Percentiles rank a stretch among this genome's conserved stretches.
phyloP scores from a whole-genome alignment of 1,140 invertebrate species.

The Zaprionus capensis region DNA sequence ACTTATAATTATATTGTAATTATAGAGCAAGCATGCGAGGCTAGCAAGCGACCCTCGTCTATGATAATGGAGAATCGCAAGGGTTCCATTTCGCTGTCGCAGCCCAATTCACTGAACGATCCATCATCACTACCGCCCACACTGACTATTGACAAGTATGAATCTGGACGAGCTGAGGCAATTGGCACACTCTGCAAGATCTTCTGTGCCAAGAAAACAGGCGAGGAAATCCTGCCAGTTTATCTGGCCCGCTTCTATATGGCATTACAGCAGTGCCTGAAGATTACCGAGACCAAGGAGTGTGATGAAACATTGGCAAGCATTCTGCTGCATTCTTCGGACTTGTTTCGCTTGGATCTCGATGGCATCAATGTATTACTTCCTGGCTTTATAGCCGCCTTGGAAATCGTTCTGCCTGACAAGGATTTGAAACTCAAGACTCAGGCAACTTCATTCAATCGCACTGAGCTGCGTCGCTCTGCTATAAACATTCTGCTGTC shows the following conservation, averaged over 20 bases:
- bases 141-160: conserved; percentile 88
- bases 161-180: conserved; percentile 96
- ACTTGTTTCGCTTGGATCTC: conserved; percentile 94
- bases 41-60: conserved; percentile 82
- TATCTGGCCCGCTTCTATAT: conserved; percentile 98
- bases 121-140: conserved; percentile 72
- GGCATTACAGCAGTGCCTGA: conserved; percentile 94
- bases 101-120: conserved; percentile 82
- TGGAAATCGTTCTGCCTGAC: conserved; percentile 94
- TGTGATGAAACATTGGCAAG: conserved; percentile 90
- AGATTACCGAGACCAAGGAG: conserved; percentile 87
- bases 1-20: neutral
- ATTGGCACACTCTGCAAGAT: conserved; percentile 97
- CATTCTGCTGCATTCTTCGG: conserved; percentile 92
- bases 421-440: conserved; percentile 89
- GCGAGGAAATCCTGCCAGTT: conserved; percentile 96
- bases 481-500: conserved; percentile 96
- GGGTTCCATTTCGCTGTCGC: conserved; percentile 82
- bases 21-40: conserved; percentile 80
- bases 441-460: conserved; percentile 86
- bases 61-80: conserved; percentile 84
- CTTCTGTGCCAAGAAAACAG: conserved; percentile 97
- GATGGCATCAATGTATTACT: conserved; percentile 96
- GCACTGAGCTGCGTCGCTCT: conserved; percentile 93
- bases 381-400: conserved; percentile 93